These are phyloP conservation scores for Caiman crocodilus DNA, from an alignment of 2,797 vertebrate genomes.

Conservation along the genomic window DNA sequence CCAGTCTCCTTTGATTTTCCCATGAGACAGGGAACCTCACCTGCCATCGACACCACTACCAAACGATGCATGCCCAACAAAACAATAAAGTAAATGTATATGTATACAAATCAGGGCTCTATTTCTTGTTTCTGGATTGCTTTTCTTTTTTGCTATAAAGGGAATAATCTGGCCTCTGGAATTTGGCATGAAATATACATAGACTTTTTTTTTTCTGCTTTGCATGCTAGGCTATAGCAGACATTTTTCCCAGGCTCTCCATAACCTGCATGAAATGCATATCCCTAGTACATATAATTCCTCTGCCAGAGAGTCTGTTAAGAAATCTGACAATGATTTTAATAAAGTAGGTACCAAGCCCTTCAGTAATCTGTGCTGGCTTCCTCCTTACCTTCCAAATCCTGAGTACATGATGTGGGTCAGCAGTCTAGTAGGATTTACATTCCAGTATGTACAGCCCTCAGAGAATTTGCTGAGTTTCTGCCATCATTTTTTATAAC, in stretches of 20 bases:
- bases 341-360: not conserved
- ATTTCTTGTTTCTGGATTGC: not conserved
- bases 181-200: not conserved
- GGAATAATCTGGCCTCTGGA: constrained; percentile 9
- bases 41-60: constrained; percentile 8
- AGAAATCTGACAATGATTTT: constrained; percentile 31
- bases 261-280: not conserved
- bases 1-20: not conserved
- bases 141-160: not conserved
- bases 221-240: not conserved
- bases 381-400: not conserved
- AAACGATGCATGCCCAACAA: not conserved
- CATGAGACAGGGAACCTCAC: not conserved
- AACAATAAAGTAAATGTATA: not conserved
- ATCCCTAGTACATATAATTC: not conserved
- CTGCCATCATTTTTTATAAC: constrained; percentile 57
- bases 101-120: not conserved
- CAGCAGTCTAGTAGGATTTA: constrained; percentile 23
- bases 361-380: not conserved
- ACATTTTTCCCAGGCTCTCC: not conserved
- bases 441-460: not conserved
- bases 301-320: not conserved
- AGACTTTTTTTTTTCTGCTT: not conserved
- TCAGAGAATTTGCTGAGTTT: constrained; percentile 16
- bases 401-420: not conserved